phyloP scores from a whole-genome alignment of 2,888 invertebrate genomes.

The Rhogogaster chlorosoma region DNA sequence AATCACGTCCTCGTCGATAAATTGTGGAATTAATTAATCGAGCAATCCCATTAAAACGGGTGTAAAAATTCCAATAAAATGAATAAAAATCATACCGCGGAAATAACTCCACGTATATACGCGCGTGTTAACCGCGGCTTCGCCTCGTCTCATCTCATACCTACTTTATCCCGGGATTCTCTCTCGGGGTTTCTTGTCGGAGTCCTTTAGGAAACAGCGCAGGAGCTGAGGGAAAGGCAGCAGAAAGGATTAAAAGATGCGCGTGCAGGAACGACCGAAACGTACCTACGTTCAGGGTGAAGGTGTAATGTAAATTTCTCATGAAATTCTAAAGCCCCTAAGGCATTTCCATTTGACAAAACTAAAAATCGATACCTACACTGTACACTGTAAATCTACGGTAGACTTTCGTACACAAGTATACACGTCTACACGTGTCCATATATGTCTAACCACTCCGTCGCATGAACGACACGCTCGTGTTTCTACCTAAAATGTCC shows the following conservation, averaged over 20 bases:
- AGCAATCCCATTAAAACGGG: constrained; percentile 14
- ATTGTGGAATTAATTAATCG: constrained; percentile 13
- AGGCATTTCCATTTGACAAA: not conserved
- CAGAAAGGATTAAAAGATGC: constrained; percentile 35
- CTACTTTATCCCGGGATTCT: not conserved
- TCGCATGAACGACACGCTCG: not conserved
- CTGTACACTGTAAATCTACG: not conserved
- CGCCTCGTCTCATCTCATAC: not conserved
- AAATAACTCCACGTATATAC: constrained; percentile 2
- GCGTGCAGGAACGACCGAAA: constrained; percentile 33
- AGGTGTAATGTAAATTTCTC: constrained; percentile 22
- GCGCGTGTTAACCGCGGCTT: not conserved
- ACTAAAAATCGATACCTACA: constrained; percentile 38
- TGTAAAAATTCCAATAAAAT: not conserved
- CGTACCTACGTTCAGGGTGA: not conserved
- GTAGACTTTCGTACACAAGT: not conserved
- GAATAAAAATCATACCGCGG: constrained; percentile 5
- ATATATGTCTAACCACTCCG: not conserved
- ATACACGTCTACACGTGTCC: not conserved
- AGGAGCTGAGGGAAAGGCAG: not conserved
- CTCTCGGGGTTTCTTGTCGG: constrained; percentile 11
- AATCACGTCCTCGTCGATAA: not conserved
- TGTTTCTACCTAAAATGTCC: not conserved
- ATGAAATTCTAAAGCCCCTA: constrained; percentile 16
- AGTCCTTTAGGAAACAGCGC: not conserved